A percentile compares a stretch with the other conserved stretches of the same genome.
Conservation (phyloP, 2,113 vertebrate species). For the Cottus gobio region DNA sequence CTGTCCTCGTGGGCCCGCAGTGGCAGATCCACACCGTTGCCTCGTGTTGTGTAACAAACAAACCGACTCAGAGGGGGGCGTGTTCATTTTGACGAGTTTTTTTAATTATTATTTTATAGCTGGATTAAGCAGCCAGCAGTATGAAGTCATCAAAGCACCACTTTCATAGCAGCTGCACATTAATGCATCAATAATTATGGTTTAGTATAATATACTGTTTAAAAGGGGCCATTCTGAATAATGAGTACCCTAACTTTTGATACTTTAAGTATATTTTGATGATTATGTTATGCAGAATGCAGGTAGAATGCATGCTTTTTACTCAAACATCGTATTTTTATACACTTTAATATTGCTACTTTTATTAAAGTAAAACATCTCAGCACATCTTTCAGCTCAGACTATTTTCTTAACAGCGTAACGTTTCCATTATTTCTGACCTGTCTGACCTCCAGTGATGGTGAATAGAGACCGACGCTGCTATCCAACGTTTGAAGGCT, state of each 20-base stretch:
- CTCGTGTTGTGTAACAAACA: constrained; percentile 70
- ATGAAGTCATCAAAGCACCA: neutral
- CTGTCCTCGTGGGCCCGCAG: too few relatives aligned
- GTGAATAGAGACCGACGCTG: neutral
- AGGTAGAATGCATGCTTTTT: neutral
- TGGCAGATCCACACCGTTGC: constrained; percentile 49
- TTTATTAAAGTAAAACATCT: too few relatives aligned
- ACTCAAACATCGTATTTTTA: too few relatives aligned
- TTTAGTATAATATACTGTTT: neutral
- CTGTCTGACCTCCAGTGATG: too few relatives aligned
- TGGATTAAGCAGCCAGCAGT: neutral
- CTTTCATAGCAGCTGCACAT: neutral
- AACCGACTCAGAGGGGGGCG: too few relatives aligned
- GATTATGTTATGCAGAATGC: neutral
- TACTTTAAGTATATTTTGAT: neutral
- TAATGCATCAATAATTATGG: neutral
- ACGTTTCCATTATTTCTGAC: too few relatives aligned
- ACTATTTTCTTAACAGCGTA: too few relatives aligned
- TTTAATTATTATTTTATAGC: neutral
- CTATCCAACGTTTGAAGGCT: neutral
- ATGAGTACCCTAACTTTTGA: neutral
- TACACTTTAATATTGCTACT: neutral
- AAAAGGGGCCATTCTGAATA: neutral
- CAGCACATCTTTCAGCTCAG: too few relatives aligned
- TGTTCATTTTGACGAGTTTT: constrained; percentile 29